Evolutionary conservation across 2,888 invertebrate species (phyloP), one percentile per base, ranked within the genome.

Genomic region (Drosophila buzzatii): DNA sequence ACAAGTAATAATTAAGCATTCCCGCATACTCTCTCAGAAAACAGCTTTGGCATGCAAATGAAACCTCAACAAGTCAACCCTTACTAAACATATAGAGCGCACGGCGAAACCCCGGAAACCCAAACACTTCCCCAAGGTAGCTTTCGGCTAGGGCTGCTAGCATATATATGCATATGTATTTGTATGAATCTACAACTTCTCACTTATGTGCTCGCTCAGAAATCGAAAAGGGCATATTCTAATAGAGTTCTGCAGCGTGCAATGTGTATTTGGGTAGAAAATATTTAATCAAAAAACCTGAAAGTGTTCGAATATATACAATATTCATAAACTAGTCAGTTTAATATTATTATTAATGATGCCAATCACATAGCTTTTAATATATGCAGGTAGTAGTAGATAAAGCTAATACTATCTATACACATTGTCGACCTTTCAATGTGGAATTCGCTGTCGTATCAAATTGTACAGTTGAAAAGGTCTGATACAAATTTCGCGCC

Each of bases 61-160:
- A 76, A 90, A 85, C 90, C 85, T 90, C 89, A 79, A 85, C 86
- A 85, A 88, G 90, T 90, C 90, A 79, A 71, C 80, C 74, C 69
- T 35, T 56, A 35, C 20, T n/a, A 35, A 35, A 3, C 18, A 20
- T 14, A 51, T 33, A 49, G 18, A 67, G 47, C 47, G 12, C n/a
- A 44, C 51, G 41, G 66, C 55, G 20, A 68, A 74, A 73, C 69
- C 79, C 68, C 88, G 79, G 90, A 79, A 89, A 61, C 85, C 56
- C 81, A 82, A 82, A 85, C 72, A 79, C 49, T 79, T 73, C 67
- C 49, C 70, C 60, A 70, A 68, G 47, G 77, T 72, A 58, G 65
- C 64, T 52, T 45, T 44, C 47, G 51, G 61, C 56, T 53, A 47
- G 39, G 41, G 27, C 47, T 27, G 52, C 45, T 18, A 18, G 55